These are phyloP conservation scores for Dugesia japonica DNA, from an alignment of 2,888 invertebrate species.

Conservation along the genomic window DNA sequence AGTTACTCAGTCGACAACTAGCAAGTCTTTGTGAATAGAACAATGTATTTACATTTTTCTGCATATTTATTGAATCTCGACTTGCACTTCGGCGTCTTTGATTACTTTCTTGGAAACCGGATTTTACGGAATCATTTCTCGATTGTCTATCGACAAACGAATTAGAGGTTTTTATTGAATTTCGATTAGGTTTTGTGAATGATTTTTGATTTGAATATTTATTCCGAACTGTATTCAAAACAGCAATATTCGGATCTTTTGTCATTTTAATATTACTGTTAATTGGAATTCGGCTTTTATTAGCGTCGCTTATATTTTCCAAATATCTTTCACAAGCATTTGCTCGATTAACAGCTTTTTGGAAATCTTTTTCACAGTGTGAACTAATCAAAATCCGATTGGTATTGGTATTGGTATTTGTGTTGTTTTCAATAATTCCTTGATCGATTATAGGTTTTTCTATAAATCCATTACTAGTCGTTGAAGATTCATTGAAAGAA, in stretches of 20 bases:
- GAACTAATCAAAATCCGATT: background rate
- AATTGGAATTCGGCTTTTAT: constrained; percentile 10
- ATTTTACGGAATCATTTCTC: background rate
- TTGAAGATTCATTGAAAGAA: background rate
- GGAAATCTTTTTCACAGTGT: constrained; percentile 1
- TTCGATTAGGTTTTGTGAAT: background rate
- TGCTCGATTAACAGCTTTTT: constrained; percentile 6
- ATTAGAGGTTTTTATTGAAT: background rate
- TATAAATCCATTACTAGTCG: background rate
- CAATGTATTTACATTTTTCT: background rate
- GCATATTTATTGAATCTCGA: constrained; percentile 17
- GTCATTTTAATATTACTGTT: background rate
- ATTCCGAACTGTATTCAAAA: background rate
- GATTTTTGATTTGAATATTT: background rate
- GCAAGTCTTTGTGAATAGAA: background rate
- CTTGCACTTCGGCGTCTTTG: constrained; percentile 25
- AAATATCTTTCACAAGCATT: constrained; percentile 7
- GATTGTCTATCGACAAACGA: background rate
- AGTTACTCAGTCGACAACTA: background rate
- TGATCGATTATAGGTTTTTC: background rate
- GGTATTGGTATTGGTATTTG: background rate
- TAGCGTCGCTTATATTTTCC: background rate
- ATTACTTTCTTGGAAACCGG: background rate
- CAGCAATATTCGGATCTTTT: background rate
- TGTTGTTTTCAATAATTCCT: background rate